phyloP scores from a whole-genome alignment of 2,113 vertebrate species.

The Pycnonotus jocosus region DNA sequence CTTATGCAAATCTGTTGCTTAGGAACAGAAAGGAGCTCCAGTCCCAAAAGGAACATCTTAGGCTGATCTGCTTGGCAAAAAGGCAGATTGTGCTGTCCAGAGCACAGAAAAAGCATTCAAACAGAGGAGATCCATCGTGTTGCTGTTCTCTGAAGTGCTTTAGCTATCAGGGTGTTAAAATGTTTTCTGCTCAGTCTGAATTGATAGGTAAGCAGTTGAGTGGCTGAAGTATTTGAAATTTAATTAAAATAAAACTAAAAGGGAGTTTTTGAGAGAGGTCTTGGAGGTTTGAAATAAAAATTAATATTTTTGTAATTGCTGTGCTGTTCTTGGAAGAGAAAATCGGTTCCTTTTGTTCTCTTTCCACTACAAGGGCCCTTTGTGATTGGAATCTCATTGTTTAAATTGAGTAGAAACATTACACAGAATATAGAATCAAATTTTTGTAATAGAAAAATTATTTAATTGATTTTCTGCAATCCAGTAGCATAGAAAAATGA shows the following conservation, averaged over 20 bases:
- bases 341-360: not conserved
- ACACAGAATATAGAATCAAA: not conserved
- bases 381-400: not conserved
- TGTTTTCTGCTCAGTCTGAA: not conserved
- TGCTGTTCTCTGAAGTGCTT: not conserved
- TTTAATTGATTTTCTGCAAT: not conserved
- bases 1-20: slow-evolving; percentile 62
- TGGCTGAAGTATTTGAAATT: not conserved
- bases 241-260: not conserved
- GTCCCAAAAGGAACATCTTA: slow-evolving; percentile 8
- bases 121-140: not conserved
- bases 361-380: not conserved
- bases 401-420: not conserved
- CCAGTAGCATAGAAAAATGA: not conserved
- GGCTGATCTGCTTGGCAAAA: not conserved
- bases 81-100: not conserved
- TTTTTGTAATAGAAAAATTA: not conserved
- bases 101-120: not conserved
- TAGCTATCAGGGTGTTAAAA: not conserved
- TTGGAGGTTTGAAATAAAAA: not conserved
- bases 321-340: not conserved
- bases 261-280: not conserved
- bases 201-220: not conserved
- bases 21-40: not conserved
- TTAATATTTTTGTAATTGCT: not conserved